phyloP scores from a whole-genome alignment of 2,888 invertebrate species.

The Seladonia tumulorum region DNA sequence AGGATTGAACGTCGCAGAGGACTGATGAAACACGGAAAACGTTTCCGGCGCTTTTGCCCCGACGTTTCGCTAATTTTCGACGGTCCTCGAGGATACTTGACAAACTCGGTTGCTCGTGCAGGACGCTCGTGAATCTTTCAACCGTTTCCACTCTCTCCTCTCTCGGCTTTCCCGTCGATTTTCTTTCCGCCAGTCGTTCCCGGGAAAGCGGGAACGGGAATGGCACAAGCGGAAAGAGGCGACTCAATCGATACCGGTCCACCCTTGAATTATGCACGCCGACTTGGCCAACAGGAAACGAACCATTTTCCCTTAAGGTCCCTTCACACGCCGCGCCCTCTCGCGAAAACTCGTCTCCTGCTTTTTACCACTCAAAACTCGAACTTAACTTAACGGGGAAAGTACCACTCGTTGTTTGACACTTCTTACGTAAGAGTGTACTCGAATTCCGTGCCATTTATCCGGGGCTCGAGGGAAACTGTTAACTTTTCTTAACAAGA shows the following conservation, averaged over 20 bases:
- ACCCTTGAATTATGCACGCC: constrained; percentile 72
- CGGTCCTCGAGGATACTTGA: background rate
- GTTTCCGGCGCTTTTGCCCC: constrained; percentile 12
- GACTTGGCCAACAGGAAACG: constrained; percentile 62
- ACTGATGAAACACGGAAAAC: background rate
- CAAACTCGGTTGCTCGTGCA: constrained; percentile 26
- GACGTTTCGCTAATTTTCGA: constrained; percentile 40
- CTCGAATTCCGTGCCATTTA: no score
- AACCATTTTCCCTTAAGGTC: constrained; percentile 59
- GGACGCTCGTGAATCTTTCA: constrained; percentile 58
- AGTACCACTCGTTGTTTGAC: background rate
- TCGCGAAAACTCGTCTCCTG: constrained; percentile 13
- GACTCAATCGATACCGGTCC: constrained; percentile 71
- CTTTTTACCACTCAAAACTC: background rate
- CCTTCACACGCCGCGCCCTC: constrained; percentile 31
- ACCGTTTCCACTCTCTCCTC: constrained; percentile 5
- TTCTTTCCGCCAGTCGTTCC: background rate
- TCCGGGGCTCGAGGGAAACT: no score
- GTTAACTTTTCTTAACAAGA: no score
- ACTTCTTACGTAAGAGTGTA: background rate
- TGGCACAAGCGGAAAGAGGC: constrained; percentile 36
- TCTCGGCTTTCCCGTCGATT: constrained; percentile 1
- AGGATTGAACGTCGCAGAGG: background rate
- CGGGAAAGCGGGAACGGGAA: constrained; percentile 53
- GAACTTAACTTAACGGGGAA: background rate